phyloP scores from a whole-genome alignment of 1,140 invertebrate species.

The Drosophila kohkoa region DNA sequence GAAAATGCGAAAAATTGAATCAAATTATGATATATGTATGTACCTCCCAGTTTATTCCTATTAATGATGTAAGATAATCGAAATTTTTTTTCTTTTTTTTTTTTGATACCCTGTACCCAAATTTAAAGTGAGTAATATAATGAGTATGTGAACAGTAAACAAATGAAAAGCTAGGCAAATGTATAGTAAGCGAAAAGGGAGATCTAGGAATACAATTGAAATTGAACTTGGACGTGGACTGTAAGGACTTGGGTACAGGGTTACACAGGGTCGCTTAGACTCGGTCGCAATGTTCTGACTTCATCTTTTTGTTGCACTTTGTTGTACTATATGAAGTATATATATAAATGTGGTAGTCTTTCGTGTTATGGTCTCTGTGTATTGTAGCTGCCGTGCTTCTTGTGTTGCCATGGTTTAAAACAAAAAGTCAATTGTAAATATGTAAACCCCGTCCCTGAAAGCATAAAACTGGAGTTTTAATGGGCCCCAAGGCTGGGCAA shows the following conservation, averaged over 20 bases:
- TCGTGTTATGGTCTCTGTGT: background rate
- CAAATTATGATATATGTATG: constrained; percentile 20
- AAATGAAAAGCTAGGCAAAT: background rate
- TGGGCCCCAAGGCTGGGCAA: constrained; percentile 68
- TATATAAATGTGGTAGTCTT: too few relatives aligned
- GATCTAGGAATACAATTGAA: too few relatives aligned
- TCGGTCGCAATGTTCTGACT: background rate
- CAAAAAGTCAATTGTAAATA: constrained; percentile 72
- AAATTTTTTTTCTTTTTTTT: background rate
- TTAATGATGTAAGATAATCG: background rate
- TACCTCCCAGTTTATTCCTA: constrained; percentile 5
- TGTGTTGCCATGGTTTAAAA: constrained; percentile 8
- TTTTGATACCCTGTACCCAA: background rate
- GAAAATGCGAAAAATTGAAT: constrained; percentile 2
- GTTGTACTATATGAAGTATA: too few relatives aligned
- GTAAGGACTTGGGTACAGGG: background rate
- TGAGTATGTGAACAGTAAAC: background rate
- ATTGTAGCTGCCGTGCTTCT: constrained; percentile 7
- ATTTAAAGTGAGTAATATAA: background rate
- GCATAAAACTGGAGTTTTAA: constrained; percentile 70
- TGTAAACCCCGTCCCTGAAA: constrained; percentile 59
- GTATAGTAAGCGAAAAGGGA: too few relatives aligned
- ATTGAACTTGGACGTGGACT: too few relatives aligned
- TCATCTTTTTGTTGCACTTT: background rate
- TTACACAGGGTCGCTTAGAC: background rate